Evolutionary conservation across 2,888 invertebrate species (phyloP), one percentile per base, ranked within the genome.

Genomic region (Meganola albula): DNA sequence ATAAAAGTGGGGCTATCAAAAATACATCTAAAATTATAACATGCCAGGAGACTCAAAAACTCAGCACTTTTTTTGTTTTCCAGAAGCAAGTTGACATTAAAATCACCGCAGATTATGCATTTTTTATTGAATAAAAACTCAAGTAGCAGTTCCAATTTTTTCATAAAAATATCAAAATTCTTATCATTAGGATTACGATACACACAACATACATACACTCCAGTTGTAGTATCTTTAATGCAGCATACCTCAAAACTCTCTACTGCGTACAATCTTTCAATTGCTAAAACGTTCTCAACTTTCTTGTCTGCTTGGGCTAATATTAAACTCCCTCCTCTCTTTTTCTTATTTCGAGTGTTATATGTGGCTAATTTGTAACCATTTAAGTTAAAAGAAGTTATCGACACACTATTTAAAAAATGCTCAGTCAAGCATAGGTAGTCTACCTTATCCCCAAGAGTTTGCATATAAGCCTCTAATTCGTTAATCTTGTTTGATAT

Each of bases 171-270:
- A 12, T 27, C 20, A 12, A 27, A 27, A 20, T 27, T 27, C 6
- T 12, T 27, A 12, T 27, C 27, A 21, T 12, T 12, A 7, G 27
- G 27, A 4, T 20, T 27, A 20, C 27, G 27, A 9, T 27, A 27
- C 11, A 11, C 7, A 27, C 27, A 27, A 27, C 27, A 27, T 8
- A 27, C 8, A 20, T 27, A 20, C 4, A 27, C 12, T 9, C 27
- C 27, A 27, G 27, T 27, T n/a, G 2, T 12, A 7, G 8, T 20
- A 12, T 27, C 27, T 21, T 21, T 27, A 20, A 27, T 21, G 4
- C 27, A 27, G 9, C 27, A 27, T 3, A 27, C 12, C 12, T 27
- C 27, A 27, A 27, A 27, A 20, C 27, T 27, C 4, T 27, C 27
- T 12, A 27, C 27, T 3, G 12, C 12, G 8, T 27, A 27, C 27